Conservation (phyloP, 2,797 vertebrate species). For the Micromesistius poutassou region DNA sequence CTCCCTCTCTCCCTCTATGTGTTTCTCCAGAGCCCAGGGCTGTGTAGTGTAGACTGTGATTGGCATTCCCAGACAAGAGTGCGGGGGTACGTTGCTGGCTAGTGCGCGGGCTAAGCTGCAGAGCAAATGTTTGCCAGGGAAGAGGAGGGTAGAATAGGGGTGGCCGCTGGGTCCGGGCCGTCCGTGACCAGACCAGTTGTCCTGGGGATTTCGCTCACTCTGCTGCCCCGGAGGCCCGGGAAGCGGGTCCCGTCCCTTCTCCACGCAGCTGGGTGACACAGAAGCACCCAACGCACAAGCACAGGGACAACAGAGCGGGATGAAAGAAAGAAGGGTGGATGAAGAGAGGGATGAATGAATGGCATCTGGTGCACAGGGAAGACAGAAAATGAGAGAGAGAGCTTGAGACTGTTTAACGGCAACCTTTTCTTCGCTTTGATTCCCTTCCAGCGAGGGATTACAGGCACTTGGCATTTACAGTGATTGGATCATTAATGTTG, state of each 20-base stretch:
- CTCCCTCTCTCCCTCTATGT: constrained; percentile 52
- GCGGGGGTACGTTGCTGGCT: constrained; percentile 72
- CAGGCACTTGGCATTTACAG: constrained; percentile 77
- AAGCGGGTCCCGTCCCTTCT: constrained; percentile 67
- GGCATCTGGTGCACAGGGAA: constrained; percentile 90
- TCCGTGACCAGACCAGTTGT: constrained; percentile 98
- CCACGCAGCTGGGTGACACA: constrained; percentile 85
- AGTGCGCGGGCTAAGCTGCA: constrained; percentile 79
- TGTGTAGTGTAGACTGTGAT: constrained; percentile 73
- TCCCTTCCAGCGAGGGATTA: constrained; percentile 78
- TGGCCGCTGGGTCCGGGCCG: constrained; percentile 71
- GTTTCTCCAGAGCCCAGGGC: constrained; percentile 60
- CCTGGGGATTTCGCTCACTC: constrained; percentile 89
- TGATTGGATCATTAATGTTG: constrained; percentile 75
- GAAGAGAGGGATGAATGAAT: constrained; percentile 76
- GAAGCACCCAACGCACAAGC: constrained; percentile 37
- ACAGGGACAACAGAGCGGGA: constrained; percentile 52
- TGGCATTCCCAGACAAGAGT: constrained; percentile 80
- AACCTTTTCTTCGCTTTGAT: constrained; percentile 80
- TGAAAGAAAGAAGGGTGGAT: constrained; percentile 64
- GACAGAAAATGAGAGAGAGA: constrained; percentile 61
- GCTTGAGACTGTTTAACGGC: constrained; percentile 96
- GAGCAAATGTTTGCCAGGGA: constrained; percentile 91
- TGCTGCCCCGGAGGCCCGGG: constrained; percentile 41
- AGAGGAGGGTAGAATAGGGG: constrained; percentile 79